phyloP scores from a whole-genome alignment of 2,888 invertebrate genomes.

The Polymixis flavicincta region DNA sequence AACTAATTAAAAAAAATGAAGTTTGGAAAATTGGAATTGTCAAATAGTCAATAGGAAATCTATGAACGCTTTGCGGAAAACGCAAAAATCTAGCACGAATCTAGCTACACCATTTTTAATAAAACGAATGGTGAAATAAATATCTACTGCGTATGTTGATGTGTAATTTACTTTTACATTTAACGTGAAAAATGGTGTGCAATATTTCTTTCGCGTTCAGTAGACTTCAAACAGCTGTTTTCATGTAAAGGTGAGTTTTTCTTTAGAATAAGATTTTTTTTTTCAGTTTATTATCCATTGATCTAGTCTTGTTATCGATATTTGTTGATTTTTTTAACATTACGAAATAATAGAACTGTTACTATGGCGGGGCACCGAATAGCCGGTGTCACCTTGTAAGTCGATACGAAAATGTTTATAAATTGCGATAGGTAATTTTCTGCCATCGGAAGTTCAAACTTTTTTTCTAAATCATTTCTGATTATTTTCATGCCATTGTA shows the following conservation, averaged over 20 bases:
- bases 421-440: background rate
- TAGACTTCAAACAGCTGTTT: slow-evolving; percentile 81
- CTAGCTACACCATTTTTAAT: slow-evolving; percentile 7
- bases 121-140: slow-evolving; percentile 38
- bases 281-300: background rate
- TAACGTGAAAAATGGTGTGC: slow-evolving; percentile 78
- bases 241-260: slow-evolving; percentile 81
- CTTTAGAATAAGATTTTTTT: background rate
- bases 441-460: background rate
- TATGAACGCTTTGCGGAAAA: background rate
- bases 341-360: slow-evolving; percentile 23
- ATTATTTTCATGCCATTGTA: slow-evolving; percentile 6
- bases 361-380: slow-evolving; percentile 2
- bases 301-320: background rate
- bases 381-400: slow-evolving; percentile 70
- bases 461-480: background rate
- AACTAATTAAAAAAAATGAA: too few relatives aligned
- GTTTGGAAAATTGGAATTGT: background rate
- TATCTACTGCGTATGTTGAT: slow-evolving; percentile 28
- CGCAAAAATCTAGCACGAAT: background rate
- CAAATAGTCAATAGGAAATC: background rate
- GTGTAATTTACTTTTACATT: slow-evolving; percentile 40
- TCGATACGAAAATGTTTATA: slow-evolving; percentile 25
- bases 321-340: background rate
- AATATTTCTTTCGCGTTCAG: slow-evolving; percentile 63